A percentile compares a stretch with the other conserved stretches of the same genome.
Evolutionary conservation across 2,797 vertebrate species (phyloP).

Genomic region (Apogon hyalosoma): DNA sequence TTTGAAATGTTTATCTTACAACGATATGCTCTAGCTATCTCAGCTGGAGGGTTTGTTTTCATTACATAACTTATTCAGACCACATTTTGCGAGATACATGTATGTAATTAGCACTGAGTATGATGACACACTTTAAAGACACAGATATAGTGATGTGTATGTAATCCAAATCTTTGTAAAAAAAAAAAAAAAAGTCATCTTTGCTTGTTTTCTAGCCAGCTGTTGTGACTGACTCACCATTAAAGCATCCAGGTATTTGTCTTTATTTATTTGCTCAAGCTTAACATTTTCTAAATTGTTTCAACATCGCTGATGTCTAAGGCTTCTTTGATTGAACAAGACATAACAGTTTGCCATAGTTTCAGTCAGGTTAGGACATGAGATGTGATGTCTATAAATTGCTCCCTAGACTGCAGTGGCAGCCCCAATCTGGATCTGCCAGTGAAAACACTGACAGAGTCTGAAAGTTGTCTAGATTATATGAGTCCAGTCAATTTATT

Average conservation of each 20-base stretch:
- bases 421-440: constrained; percentile 37
- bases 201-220: constrained; percentile 76
- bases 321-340: constrained; percentile 42
- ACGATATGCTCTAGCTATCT: constrained; percentile 60
- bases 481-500: constrained; percentile 61
- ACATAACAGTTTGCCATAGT: constrained; percentile 41
- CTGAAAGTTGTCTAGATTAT: constrained; percentile 44
- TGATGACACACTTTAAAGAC: constrained; percentile 17
- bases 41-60: constrained; percentile 64
- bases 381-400: constrained; percentile 61
- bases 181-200: constrained; percentile 19
- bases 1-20: constrained; percentile 73
- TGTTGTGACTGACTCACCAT: constrained; percentile 77
- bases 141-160: constrained; percentile 32
- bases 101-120: constrained; percentile 49
- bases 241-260: constrained; percentile 78
- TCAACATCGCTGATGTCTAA: constrained; percentile 9
- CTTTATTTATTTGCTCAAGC: constrained; percentile 33
- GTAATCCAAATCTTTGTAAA: constrained; percentile 21
- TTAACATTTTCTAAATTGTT: constrained; percentile 14
- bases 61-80: constrained; percentile 65
- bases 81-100: constrained; percentile 57
- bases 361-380: constrained; percentile 42
- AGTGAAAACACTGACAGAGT: constrained; percentile 76
- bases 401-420: constrained; percentile 36